Evolutionary conservation across 1,140 invertebrate species (phyloP), one percentile per base, ranked within the genome.

Genomic region (Drosophila micromelanica): DNA sequence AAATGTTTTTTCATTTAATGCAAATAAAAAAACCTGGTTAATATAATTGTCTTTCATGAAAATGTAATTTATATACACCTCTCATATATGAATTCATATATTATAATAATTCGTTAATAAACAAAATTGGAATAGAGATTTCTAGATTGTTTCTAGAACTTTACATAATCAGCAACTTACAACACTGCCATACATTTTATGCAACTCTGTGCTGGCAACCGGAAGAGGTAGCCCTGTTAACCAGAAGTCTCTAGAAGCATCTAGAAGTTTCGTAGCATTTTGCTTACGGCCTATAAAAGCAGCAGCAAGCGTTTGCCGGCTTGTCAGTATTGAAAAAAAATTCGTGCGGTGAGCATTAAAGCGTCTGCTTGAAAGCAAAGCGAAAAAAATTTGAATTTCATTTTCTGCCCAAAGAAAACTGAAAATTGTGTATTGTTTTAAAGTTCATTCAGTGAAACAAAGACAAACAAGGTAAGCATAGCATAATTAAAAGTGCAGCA

Each of bases 231-330:
- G 85, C 78, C 82, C 82, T 81, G 68, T 32, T 0, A 3, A 20
- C 65, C 13, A 70, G 72, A 70, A 63, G 30, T 61, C 20, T 76
- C 67, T 70, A 48, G 81, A 78, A 86, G 12, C 9, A 1, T 86
- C 82, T 73, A 56, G 82, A 86, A 82, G 43, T 45, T 59, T 86
- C 82, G 55, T 40, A 67, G 78, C 80, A 72, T 45, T 17, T 78
- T 85, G 57, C 37, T 2, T 20, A 48, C 12, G 48, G 43, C 13
- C 51, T 89, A 89, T 89, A 89, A 69, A 82, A 81, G 71, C 59
- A 35, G 62, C 43, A 42, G 49, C 4, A 49, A 20, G 63, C 59
- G 1, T 4, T 3, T 45, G 63, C 75, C 67, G 75, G 82, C 52
- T 64, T 38, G 59, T 73, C 63, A 82, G 81, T 86, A 65, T 73